Base-by-base conservation (phyloP, 2,113 vertebrate species). In the Leucopsar rothschildi region DNA sequence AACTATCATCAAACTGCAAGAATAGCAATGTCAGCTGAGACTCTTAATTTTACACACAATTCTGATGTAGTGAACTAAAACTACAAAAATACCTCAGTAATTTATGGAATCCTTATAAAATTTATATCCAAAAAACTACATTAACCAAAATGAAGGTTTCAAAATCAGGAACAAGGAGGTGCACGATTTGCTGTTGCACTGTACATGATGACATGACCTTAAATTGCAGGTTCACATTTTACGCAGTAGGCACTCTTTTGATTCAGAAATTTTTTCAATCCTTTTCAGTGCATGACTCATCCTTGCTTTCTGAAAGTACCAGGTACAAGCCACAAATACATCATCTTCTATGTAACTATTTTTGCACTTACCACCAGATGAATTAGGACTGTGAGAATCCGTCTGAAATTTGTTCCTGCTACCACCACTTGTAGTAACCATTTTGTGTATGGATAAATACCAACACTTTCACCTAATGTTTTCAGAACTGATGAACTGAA, bases 1-100 rank as follows among this genome's bases (percentile, higher is more conserved):
- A 96, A 64, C 22, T 81, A 37, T 76, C 90, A 83, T 78, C 64
- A 70, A 92, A 77, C 15, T 37, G 52, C 29, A 90, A n/a, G 33
- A 83, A 68, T 80, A 90, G 52, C 40, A 68, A 6, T 21, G 18
- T 79, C 61, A 89, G 6, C 9, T 85, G 57, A 60, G 29, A 28
- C 27, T 80, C n/a, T 35, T 31, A 61, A 84, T 91, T 75, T 73
- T 60, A 90, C 18, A 76, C 0, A 5, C 8, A 40, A 92, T 79
- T 82, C 21, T 3, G 14, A 81, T 27, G 7, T 31, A 66, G 47
- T 29, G n/a, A 88, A 71, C 21, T 73, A 45, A 61, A 49, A 77
- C 23, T 70, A 71, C 19, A 71, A 28, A 86, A 75, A 75, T 6
- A 68, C 27, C 53, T 75, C 80, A 33, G 45, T 72, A 76, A 75